Base-by-base conservation (phyloP, 2,113 vertebrate genomes). In the Trichechus manatus region DNA sequence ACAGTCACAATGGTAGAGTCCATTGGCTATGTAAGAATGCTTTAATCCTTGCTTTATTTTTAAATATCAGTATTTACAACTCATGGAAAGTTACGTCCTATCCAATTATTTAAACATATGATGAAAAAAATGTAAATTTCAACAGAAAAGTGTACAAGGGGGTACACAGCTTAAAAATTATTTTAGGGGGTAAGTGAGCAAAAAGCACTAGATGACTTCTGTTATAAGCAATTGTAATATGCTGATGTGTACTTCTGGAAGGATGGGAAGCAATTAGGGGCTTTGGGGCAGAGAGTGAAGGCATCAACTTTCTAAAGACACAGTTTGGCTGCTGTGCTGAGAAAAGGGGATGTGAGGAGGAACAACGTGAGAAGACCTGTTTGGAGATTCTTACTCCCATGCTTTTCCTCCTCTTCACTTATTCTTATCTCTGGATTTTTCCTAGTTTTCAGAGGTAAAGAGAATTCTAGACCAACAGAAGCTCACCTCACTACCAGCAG, bases 51-150 rank as follows among this genome's bases (percentile, higher is more conserved):
- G 7, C 83, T 94, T 92, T 64, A 70, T 90, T 82, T 78, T 93
- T 91, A 70, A 77, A 22, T 72, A 87, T 82, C 87, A 29, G 25
- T 78, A 74, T 56, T 89, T 72, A 85, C 2, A 86, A 27, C 9
- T 72, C 36, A 36, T 27, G 29, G 80, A 44, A 95, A 93, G n/a
- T 80, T 63, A 63, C 29, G 72, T 63, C 20, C 2, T 39, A 78
- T 59, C 33, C 33, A 83, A 63, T 89, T 87, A 82, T 64, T 96
- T 83, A 92, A 68, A 78, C 31, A 87, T 80, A 81, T 22, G 25
- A 75, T 39, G 29, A 83, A 93, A 83, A 93, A 82, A 91, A 39
- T 29, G 66, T 23, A 47, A 29, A 88, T 66, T 19, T 66, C 42
- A 81, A 84, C 25, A 29, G 19, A 75, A 91, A 80, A 82, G n/a